Conservation (phyloP, 2,113 vertebrate species). For the Hiodon tergisus region DNA sequence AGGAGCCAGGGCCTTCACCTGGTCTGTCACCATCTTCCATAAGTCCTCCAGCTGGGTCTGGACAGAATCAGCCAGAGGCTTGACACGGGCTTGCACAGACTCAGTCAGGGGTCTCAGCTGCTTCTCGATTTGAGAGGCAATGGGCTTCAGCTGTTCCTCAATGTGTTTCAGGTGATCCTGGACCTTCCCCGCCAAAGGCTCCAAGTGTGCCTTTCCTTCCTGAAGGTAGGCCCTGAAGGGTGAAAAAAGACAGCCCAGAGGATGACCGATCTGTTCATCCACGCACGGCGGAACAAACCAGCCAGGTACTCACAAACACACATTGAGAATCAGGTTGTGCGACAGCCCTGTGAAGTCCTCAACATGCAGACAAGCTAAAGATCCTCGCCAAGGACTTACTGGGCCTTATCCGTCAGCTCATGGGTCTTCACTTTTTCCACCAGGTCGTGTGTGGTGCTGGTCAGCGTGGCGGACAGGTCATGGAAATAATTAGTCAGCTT, state of each 20-base stretch:
- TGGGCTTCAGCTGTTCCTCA: conserved; percentile 49
- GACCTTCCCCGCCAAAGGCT: conserved; percentile 46
- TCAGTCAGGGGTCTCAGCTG: conserved; percentile 44
- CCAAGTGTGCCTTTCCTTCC: conserved; percentile 41
- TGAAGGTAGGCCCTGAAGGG: conserved; percentile 46
- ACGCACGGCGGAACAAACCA: background rate
- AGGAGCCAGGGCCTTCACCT: conserved; percentile 41
- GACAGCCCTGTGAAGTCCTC: too few relatives aligned
- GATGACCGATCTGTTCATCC: background rate
- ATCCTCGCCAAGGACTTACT: conserved; percentile 39
- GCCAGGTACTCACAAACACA: too few relatives aligned
- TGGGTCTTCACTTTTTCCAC: conserved; percentile 48
- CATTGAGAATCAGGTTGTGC: too few relatives aligned
- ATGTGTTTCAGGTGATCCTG: conserved; percentile 40
- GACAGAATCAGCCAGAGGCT: conserved; percentile 32
- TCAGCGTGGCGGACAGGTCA: conserved; percentile 37
- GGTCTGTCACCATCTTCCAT: conserved; percentile 41
- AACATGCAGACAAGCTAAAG: background rate
- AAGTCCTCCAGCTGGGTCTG: conserved; percentile 35
- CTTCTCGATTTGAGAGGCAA: conserved; percentile 43
- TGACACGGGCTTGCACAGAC: conserved; percentile 37
- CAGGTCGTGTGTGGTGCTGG: conserved; percentile 32
- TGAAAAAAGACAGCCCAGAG: background rate
- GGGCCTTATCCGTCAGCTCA: conserved; percentile 46
- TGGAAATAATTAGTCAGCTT: conserved; percentile 41